Evolutionary conservation across 92 coral and sea anemone species (phyloP).

Genomic region (Umimayanthus chanpuru): DNA sequence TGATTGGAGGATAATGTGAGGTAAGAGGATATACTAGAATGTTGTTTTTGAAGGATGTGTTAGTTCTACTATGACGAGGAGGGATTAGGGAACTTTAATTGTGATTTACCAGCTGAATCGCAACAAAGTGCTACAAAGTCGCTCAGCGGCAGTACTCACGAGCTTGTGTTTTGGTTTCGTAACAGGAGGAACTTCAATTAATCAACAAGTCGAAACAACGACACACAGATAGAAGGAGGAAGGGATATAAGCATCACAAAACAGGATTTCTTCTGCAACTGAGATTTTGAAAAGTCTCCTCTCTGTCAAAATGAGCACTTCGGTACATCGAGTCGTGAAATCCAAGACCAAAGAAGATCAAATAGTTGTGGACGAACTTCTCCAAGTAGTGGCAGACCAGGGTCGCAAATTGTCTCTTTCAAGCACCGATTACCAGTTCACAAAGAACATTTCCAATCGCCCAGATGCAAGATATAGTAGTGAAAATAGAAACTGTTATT

Average conservation of each 20-base stretch:
- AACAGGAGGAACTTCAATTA: neutral
- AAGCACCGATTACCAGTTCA: slow-evolving; percentile 74
- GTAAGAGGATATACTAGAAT: neutral
- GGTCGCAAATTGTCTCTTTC: slow-evolving; percentile 74
- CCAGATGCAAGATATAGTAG: slow-evolving; percentile 52
- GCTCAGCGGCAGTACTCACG: neutral
- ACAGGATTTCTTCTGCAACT: neutral
- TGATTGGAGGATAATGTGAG: neutral
- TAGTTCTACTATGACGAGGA: neutral
- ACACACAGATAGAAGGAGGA: neutral
- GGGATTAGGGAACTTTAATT: neutral
- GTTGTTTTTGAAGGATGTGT: neutral
- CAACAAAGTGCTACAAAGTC: neutral
- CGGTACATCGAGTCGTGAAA: slow-evolving; percentile 39
- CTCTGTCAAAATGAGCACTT: slow-evolving; percentile 15
- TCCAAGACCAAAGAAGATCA: slow-evolving; percentile 66
- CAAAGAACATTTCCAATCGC: slow-evolving; percentile 58
- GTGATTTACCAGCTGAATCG: neutral
- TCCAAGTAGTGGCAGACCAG: slow-evolving; percentile 83
- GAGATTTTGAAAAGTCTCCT: neutral
- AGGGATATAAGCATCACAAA: neutral
- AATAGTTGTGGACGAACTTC: slow-evolving; percentile 76
- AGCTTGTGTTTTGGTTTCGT: neutral
- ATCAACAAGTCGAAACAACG: neutral
- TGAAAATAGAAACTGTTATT: slow-evolving; percentile 48